Conservation (phyloP, 2,113 vertebrate species). For the Phrynosoma platyrhinos region DNA sequence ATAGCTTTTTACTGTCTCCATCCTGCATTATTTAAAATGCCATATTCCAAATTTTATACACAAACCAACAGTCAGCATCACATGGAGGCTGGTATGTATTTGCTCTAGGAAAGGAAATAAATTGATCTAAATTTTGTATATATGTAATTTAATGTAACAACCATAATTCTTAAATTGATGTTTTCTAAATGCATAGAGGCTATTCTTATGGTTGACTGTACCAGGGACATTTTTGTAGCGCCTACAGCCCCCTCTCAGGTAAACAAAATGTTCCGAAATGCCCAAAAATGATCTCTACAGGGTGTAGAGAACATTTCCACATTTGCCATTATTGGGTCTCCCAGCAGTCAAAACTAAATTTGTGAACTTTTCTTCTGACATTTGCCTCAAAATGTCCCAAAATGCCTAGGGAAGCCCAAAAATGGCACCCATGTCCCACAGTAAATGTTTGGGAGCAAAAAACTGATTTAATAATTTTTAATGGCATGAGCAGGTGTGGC, state of each 20-base stretch:
- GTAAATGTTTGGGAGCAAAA: too few species aligned
- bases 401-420: too few species aligned
- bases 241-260: too few species aligned
- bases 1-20: neutral
- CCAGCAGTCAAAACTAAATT: too few species aligned
- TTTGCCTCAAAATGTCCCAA: too few species aligned
- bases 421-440: too few species aligned
- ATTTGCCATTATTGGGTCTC: too few species aligned
- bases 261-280: neutral
- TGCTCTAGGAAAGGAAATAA: neutral
- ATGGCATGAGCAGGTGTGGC: too few species aligned
- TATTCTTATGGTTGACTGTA: constrained; percentile 33
- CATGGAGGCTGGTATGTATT: neutral
- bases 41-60: neutral
- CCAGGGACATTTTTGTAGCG: neutral
- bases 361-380: too few species aligned
- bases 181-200: neutral
- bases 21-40: constrained; percentile 20
- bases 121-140: neutral
- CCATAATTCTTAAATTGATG: constrained; percentile 35
- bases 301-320: too few species aligned
- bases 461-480: too few species aligned
- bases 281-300: too few species aligned
- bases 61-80: neutral
- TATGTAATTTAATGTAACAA: neutral